Conservation (phyloP, 2,797 vertebrate species). For the Hydrocynus forskahlii region DNA sequence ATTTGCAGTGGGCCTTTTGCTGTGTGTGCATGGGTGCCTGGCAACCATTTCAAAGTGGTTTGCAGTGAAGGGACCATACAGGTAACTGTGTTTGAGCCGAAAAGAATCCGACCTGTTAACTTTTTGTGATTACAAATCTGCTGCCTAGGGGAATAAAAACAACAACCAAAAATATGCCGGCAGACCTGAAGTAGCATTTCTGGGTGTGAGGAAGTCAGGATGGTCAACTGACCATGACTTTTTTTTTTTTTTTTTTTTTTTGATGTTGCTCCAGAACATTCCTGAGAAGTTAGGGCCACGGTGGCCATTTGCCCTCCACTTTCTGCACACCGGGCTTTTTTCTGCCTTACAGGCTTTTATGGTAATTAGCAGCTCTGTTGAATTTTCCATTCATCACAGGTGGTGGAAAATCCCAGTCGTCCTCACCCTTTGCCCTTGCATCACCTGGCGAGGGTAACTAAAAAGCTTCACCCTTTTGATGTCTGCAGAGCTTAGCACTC, state of each 20-base stretch:
- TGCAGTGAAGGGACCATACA: constrained; percentile 22
- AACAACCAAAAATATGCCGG: not conserved
- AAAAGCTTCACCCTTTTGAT: constrained; percentile 24
- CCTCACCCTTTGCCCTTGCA: constrained; percentile 5
- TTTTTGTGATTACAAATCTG: not conserved
- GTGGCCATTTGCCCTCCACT: constrained; percentile 5
- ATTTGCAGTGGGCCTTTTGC: constrained; percentile 31
- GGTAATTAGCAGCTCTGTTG: constrained; percentile 66
- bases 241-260: constrained; percentile 6
- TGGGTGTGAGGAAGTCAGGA: not conserved
- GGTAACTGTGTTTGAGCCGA: not conserved
- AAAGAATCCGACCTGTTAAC: not conserved
- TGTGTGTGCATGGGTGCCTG: not conserved
- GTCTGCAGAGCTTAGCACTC: not conserved
- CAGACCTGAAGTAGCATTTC: not conserved
- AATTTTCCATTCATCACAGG: constrained; percentile 70
- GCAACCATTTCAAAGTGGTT: constrained; percentile 29
- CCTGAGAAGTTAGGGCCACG: constrained; percentile 42
- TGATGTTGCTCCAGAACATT: constrained; percentile 21
- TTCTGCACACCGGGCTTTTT: constrained; percentile 52
- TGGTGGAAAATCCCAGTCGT: constrained; percentile 69
- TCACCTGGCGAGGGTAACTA: constrained; percentile 40
- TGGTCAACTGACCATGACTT: not conserved
- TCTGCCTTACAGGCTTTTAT: constrained; percentile 75
- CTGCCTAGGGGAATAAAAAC: not conserved